Conservation (phyloP, 2,888 invertebrate species). For the Agonum fuliginosum region DNA sequence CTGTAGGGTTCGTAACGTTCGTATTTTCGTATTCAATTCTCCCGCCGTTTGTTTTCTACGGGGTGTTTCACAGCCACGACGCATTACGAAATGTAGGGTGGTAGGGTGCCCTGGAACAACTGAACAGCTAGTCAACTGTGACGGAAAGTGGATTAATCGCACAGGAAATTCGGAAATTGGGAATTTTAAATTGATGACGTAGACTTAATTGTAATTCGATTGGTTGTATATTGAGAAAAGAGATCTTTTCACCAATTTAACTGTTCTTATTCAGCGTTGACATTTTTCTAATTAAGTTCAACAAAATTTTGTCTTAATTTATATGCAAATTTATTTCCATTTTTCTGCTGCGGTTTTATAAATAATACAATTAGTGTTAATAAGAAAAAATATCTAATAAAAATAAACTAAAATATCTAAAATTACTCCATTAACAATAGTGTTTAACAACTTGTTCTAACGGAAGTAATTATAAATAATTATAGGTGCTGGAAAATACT, state of each 20-base stretch:
- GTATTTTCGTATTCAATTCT: too few species aligned
- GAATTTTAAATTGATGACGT: not conserved
- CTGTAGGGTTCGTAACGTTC: too few species aligned
- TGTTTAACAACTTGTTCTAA: not conserved
- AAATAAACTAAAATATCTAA: slow-evolving; percentile 12
- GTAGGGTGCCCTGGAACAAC: not conserved
- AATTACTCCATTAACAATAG: slow-evolving; percentile 19
- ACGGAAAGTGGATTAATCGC: slow-evolving; percentile 22
- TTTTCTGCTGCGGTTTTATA: not conserved
- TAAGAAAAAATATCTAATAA: not conserved
- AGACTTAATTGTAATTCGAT: not conserved
- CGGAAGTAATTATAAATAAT: slow-evolving; percentile 45
- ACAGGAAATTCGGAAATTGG: slow-evolving; percentile 24
- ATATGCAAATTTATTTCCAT: not conserved
- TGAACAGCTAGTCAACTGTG: slow-evolving; percentile 4
- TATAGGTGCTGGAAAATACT: not conserved
- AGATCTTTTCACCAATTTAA: too few species aligned
- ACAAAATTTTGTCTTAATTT: too few species aligned
- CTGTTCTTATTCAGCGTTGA: too few species aligned
- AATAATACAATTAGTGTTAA: not conserved
- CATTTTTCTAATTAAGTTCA: too few species aligned
- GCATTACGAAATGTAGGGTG: slow-evolving; percentile 1
- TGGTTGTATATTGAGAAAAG: not conserved
- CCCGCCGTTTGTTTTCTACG: slow-evolving; percentile 21
- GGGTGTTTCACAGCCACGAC: not conserved